These are phyloP conservation scores for Tenthredo livida DNA, from an alignment of 2,888 invertebrate species.

Conservation along the genomic window DNA sequence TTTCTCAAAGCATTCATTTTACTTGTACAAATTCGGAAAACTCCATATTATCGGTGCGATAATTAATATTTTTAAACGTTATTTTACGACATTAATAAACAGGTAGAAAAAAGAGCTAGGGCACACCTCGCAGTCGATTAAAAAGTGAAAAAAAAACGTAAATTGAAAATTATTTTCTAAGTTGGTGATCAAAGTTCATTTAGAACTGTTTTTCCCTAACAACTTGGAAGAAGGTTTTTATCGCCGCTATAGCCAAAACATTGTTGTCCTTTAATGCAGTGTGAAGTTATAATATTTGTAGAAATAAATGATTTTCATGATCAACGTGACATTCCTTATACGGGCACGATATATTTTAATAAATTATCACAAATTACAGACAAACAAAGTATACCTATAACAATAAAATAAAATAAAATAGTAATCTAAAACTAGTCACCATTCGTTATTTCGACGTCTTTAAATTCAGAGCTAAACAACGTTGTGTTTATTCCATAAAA, in stretches of 20 bases:
- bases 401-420: not conserved
- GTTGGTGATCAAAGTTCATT: not conserved
- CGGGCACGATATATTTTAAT: slow-evolving; percentile 47
- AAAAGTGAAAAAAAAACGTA: not conserved
- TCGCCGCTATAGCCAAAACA: slow-evolving; percentile 17
- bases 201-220: not conserved
- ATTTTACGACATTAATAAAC: slow-evolving; percentile 13
- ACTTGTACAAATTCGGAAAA: not conserved
- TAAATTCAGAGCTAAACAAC: not conserved
- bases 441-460: slow-evolving; percentile 24
- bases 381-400: slow-evolving; percentile 6
- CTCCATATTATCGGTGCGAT: not conserved
- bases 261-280: slow-evolving; percentile 31
- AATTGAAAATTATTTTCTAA: not conserved
- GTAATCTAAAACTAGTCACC: slow-evolving; percentile 17
- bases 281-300: slow-evolving; percentile 35
- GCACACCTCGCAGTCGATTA: not conserved
- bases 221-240: not conserved
- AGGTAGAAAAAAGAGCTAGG: not conserved
- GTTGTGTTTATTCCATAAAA: not conserved
- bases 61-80: not conserved
- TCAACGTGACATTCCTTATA: slow-evolving; percentile 44
- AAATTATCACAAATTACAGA: slow-evolving; percentile 44
- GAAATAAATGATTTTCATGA: slow-evolving; percentile 50
- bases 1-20: not conserved